phyloP scores from a whole-genome alignment of 2,797 vertebrate species.

The Sarcophilus harrisii region DNA sequence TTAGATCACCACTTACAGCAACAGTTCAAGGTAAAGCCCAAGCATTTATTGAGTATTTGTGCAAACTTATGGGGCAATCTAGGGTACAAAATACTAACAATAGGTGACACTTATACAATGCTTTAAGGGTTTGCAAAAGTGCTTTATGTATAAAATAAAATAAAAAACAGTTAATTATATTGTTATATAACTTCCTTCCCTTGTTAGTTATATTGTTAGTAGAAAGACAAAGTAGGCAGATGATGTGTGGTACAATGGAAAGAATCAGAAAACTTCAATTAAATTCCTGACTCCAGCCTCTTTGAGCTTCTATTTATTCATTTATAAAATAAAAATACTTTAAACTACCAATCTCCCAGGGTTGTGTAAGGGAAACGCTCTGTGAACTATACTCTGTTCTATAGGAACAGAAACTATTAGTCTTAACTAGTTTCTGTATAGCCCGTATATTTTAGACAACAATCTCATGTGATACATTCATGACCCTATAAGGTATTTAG shows the following conservation, averaged over 20 bases:
- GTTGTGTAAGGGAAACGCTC: background rate
- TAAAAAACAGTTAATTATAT: background rate
- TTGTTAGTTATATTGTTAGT: background rate
- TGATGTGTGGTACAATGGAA: background rate
- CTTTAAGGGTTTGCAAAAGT: background rate
- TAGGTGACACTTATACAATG: background rate
- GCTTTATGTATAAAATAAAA: background rate
- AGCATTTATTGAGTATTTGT: slow-evolving; percentile 15
- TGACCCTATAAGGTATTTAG: background rate
- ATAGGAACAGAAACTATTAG: background rate
- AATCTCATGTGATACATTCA: background rate
- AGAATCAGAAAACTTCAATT: background rate
- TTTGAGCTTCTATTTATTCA: background rate
- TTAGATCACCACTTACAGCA: background rate
- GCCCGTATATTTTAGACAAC: background rate
- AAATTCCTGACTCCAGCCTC: background rate
- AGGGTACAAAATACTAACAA: background rate
- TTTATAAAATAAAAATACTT: background rate
- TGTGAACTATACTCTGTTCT: background rate
- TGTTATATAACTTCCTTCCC: background rate
- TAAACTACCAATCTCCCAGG: background rate
- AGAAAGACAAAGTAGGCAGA: background rate
- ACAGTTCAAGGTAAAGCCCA: slow-evolving; percentile 16
- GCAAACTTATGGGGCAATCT: background rate
- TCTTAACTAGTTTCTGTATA: background rate